Evolutionary conservation across 2,113 vertebrate genomes (phyloP), one percentile per base, ranked within the genome.

Genomic region (Chionodraco myersi): DNA sequence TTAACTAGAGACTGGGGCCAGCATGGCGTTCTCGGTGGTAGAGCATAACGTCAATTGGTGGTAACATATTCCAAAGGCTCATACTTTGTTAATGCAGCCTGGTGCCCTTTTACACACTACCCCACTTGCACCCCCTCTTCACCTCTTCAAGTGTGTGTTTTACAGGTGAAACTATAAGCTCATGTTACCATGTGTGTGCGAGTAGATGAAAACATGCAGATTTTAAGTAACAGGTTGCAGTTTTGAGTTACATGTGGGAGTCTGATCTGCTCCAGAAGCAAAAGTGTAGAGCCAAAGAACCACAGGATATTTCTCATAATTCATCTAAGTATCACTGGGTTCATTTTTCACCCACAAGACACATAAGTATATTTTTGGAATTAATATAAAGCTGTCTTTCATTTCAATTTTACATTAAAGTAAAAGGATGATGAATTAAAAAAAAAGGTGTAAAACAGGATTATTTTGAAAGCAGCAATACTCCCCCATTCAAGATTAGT

Each of bases 1-100:
- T 87, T 91, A 91, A 88, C 86, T 72, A 80, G 58, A 70, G 71
- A 44, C 47, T 0, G 44, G 75, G 62, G 74, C 68, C 53, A 30
- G 3, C 1, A 12, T 3, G 13, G 83, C 63, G 68, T 80, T 61
- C 45, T 67, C 62, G 77, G 10, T 15, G 72, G 21, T 58, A 69
- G 48, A 77, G 69, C 45, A 23, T 69, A 56, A 69, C 3, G 16
- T 49, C 83, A 74, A 26, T 63, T 73, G 74, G 73, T 63, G 59
- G 66, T 72, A 88, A 68, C 75, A 59, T 80, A 82, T 79, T 86
- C 77, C 71, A 26, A 9, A 41, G 2, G 57, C 79, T 86, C 52
- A 49, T 66, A 67, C 34, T 75, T 60, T 67, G 80, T 84, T 79
- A 86, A 88, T 72, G 77, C 84, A 69, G 56, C 49, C 36, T n/a